Conservation (phyloP, 2,888 invertebrate species). For the Smittia sp. region DNA sequence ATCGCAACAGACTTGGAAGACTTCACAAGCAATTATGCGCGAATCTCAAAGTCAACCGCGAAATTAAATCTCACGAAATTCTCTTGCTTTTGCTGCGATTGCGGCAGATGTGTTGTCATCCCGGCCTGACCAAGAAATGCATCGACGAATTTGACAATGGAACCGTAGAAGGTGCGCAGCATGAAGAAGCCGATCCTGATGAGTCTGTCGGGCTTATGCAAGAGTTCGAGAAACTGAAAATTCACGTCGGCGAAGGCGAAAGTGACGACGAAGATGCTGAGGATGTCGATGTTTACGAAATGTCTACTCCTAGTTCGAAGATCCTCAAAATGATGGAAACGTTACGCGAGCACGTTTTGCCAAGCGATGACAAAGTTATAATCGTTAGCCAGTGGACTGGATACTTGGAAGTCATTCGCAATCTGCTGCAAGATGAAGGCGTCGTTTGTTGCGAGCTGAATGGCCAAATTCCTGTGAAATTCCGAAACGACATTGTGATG, state of each 20-base stretch:
- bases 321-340: slow-evolving; percentile 61
- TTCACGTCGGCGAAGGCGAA: slow-evolving; percentile 43
- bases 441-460: slow-evolving; percentile 67
- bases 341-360: slow-evolving; percentile 57
- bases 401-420: slow-evolving; percentile 69
- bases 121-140: slow-evolving; percentile 64
- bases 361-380: slow-evolving; percentile 66
- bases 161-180: neutral
- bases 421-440: slow-evolving; percentile 58
- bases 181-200: slow-evolving; percentile 51
- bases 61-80: slow-evolving; percentile 67
- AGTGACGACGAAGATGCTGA: slow-evolving; percentile 53
- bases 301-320: slow-evolving; percentile 71
- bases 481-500: slow-evolving; percentile 67
- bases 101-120: slow-evolving; percentile 87
- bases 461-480: slow-evolving; percentile 70
- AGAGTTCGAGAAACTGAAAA: slow-evolving; percentile 62
- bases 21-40: slow-evolving; percentile 62
- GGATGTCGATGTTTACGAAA: slow-evolving; percentile 61
- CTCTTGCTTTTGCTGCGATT: slow-evolving; percentile 79
- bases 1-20: slow-evolving; percentile 50
- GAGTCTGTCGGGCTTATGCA: slow-evolving; percentile 60
- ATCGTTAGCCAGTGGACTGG: slow-evolving; percentile 94
- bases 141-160: neutral
- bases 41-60: slow-evolving; percentile 58